Evolutionary conservation across 2,113 vertebrate species (phyloP).

Genomic region (Syngnathus typhle): DNA sequence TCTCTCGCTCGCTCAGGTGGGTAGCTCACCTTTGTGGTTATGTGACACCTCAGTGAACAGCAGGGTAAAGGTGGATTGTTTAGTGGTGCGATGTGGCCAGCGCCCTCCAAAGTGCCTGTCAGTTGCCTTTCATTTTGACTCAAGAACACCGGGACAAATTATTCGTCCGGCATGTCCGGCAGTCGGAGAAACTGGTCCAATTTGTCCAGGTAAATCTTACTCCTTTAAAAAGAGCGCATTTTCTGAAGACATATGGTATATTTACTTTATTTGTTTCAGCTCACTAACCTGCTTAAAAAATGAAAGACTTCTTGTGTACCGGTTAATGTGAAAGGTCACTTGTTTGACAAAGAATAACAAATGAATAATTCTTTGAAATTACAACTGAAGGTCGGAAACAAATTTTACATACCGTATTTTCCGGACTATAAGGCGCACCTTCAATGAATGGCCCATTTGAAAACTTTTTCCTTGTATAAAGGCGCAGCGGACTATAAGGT

Average conservation of each 20-base stretch:
- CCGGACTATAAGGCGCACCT: too few species aligned
- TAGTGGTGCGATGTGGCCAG: slow-evolving; percentile 28
- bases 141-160: slow-evolving; percentile 3
- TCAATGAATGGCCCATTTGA: too few species aligned
- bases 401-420: background rate
- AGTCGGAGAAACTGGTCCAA: slow-evolving; percentile 85
- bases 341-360: background rate
- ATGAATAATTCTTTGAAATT: background rate
- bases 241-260: background rate
- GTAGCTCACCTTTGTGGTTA: slow-evolving; percentile 63
- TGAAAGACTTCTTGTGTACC: background rate
- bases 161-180: slow-evolving; percentile 70
- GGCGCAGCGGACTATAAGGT: too few species aligned
- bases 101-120: slow-evolving; percentile 16
- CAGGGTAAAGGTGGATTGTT: slow-evolving; percentile 77
- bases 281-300: background rate
- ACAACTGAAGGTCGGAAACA: background rate
- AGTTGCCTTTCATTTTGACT: background rate
- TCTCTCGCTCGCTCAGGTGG: slow-evolving; percentile 36
- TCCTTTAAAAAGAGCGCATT: background rate
- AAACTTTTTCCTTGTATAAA: too few species aligned
- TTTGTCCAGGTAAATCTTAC: slow-evolving; percentile 83
- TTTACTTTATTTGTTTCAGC: background rate
- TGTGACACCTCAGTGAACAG: slow-evolving; percentile 69
- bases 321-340: background rate